These are phyloP conservation scores for Tachuris rubrigastra DNA, from an alignment of 2,113 vertebrate species.

Conservation along the genomic window DNA sequence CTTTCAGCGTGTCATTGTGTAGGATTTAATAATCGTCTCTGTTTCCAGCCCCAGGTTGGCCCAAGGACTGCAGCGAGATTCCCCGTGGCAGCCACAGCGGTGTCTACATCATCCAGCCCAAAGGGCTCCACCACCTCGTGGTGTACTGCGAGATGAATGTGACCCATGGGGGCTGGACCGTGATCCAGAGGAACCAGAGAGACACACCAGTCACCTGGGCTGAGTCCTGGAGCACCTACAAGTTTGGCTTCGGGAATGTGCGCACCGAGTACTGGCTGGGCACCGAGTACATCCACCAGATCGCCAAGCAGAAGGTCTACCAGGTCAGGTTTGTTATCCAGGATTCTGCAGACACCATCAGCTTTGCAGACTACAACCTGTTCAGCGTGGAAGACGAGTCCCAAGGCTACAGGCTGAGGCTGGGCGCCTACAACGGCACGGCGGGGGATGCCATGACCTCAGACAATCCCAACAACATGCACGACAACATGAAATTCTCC, in stretches of 20 bases:
- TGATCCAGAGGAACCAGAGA: slow-evolving; percentile 64
- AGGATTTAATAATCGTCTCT: not conserved
- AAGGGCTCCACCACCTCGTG: slow-evolving; percentile 29
- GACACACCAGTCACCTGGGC: slow-evolving; percentile 39
- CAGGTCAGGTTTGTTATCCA: slow-evolving; percentile 56
- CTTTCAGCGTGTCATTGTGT: not conserved
- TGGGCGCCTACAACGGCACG: slow-evolving; percentile 46
- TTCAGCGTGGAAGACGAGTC: slow-evolving; percentile 50
- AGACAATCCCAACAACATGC: slow-evolving; percentile 46
- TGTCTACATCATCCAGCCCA: slow-evolving; percentile 62
- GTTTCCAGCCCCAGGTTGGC: not conserved
- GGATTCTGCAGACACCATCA: not conserved
- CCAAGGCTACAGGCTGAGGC: slow-evolving; percentile 39
- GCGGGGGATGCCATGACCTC: slow-evolving; percentile 67
- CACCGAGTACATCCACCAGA: slow-evolving; percentile 62
- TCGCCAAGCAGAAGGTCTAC: slow-evolving; percentile 49
- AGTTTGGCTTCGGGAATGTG: slow-evolving; percentile 49
- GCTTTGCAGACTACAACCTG: slow-evolving; percentile 52
- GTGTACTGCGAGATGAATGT: slow-evolving; percentile 59
- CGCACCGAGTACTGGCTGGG: slow-evolving; percentile 61
- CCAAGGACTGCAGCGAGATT: slow-evolving; percentile 62
- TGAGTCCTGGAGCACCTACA: slow-evolving; percentile 67
- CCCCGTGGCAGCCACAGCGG: slow-evolving; percentile 3
- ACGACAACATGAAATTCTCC: slow-evolving; percentile 72
- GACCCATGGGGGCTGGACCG: slow-evolving; percentile 46